A percentile compares a stretch with the other conserved stretches of the same genome.
phyloP scores from a whole-genome alignment of 2,113 vertebrate genomes.

The Nerophis ophidion region DNA sequence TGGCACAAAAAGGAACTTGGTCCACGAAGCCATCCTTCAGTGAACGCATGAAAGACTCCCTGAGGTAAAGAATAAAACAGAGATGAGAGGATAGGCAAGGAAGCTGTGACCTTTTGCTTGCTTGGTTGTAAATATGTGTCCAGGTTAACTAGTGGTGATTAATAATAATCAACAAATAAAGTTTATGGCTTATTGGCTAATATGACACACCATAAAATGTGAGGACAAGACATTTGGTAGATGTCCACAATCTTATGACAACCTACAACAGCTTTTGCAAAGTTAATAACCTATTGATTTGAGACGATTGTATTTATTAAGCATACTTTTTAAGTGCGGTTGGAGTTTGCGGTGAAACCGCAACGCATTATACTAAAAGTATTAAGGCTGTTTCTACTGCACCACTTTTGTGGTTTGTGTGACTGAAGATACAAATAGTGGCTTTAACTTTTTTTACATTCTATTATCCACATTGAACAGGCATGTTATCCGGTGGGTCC shows the following conservation, averaged over 20 bases:
- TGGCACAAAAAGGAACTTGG: conserved; percentile 62
- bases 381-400: not conserved
- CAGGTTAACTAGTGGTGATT: not conserved
- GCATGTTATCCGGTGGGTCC: not conserved
- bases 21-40: conserved; percentile 20
- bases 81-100: not conserved
- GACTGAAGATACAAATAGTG: not conserved
- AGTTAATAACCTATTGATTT: not conserved
- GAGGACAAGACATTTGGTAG: not conserved
- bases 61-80: conserved; percentile 23
- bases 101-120: not conserved
- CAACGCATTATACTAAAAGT: not conserved
- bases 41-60: conserved; percentile 41
- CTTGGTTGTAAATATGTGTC: not conserved
- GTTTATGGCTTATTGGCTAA: conserved; percentile 1
- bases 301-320: not conserved
- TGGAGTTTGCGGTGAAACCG: not conserved
- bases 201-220: not conserved
- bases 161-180: conserved; percentile 9
- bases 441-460: not conserved
- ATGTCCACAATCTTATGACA: too few species aligned
- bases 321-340: not conserved
- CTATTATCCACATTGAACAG: not conserved
- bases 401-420: not conserved
- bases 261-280: not conserved